Evolutionary conservation across 35 echinoderm and acorn worm species (phyloP).

Genomic region (Lytechinus pictus): DNA sequence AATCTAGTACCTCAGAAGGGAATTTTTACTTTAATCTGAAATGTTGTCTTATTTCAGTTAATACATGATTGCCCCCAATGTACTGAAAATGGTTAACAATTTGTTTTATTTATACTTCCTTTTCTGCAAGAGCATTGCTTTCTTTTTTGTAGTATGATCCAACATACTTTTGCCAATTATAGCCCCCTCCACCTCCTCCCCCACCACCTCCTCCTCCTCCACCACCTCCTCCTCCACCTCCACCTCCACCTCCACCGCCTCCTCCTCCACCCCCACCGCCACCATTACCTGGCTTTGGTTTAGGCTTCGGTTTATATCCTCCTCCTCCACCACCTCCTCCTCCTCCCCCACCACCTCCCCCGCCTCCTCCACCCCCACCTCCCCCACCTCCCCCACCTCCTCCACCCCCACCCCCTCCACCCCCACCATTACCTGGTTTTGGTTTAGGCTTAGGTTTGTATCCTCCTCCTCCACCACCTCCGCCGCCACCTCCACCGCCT

Average conservation of each 20-base stretch:
- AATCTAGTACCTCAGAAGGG: no score
- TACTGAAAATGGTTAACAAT: not conserved
- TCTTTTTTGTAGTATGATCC: constrained; percentile 13
- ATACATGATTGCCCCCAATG: no score
- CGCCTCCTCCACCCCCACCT: not conserved
- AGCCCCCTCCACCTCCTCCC: not conserved
- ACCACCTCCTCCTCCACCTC: not conserved
- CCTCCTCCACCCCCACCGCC: not conserved
- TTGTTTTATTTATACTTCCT: not conserved
- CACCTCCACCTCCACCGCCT: not conserved
- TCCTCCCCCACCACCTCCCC: not conserved
- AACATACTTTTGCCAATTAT: constrained; percentile 21
- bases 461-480: not conserved
- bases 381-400: constrained; percentile 18
- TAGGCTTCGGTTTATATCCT: constrained; percentile 7
- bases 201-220: not conserved
- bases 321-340: not conserved
- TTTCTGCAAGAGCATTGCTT: not conserved
- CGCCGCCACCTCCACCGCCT: not conserved
- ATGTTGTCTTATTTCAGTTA: no score
- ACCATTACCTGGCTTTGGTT: not conserved
- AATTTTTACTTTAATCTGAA: no score
- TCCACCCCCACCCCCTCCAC: not conserved
- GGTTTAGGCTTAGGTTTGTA: constrained; percentile 25
- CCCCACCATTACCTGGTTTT: not conserved